These are phyloP conservation scores for Serilophus lunatus DNA, from an alignment of 2,113 vertebrate genomes.

Conservation along the genomic window DNA sequence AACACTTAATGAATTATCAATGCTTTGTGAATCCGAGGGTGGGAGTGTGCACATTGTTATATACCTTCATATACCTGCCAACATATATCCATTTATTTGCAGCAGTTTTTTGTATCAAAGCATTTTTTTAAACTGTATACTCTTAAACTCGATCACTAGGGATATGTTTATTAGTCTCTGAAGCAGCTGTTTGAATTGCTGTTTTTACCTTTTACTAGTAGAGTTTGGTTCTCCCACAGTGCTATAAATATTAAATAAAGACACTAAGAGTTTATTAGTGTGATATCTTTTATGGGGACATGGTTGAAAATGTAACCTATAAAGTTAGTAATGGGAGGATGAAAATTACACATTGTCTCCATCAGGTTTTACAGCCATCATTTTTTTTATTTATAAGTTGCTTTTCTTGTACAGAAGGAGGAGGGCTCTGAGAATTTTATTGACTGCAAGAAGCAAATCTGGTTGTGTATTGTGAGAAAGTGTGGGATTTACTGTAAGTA, in stretches of 20 bases:
- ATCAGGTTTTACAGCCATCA: background rate
- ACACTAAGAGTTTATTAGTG: conserved; percentile 18
- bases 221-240: background rate
- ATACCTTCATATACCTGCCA: background rate
- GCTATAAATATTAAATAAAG: conserved; percentile 34
- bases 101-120: background rate
- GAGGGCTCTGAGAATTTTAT: background rate
- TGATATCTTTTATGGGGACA: background rate
- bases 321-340: conserved; percentile 27
- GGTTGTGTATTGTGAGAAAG: background rate
- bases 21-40: background rate
- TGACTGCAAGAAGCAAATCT: background rate
- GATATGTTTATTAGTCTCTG: conserved; percentile 14
- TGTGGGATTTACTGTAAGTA: background rate
- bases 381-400: background rate
- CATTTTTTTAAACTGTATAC: background rate
- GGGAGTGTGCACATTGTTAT: background rate
- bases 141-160: background rate
- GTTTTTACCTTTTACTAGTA: background rate
- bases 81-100: background rate
- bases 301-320: background rate
- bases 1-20: background rate
- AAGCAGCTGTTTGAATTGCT: conserved; percentile 12
- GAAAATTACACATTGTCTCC: conserved; percentile 26
- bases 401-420: background rate